Conservation (phyloP, 2,113 vertebrate species). For the Pagrus major region DNA sequence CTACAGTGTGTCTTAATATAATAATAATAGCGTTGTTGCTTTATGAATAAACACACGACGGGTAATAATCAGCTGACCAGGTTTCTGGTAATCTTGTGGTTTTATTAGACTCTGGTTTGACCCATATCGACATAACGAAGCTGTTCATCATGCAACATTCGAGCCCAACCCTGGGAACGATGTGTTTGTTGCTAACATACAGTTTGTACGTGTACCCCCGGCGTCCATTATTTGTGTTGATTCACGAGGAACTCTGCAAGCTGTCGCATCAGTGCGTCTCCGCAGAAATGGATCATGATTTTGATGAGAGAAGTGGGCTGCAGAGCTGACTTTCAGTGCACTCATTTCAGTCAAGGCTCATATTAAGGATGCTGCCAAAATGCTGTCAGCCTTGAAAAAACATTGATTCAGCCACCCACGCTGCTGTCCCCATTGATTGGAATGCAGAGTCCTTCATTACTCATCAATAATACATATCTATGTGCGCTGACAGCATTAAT, state of each 20-base stretch:
- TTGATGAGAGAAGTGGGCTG: constrained; percentile 17
- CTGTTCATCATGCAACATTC: background rate
- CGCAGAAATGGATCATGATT: constrained; percentile 1
- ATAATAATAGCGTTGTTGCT: background rate
- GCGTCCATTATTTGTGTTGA: background rate
- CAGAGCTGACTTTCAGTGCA: constrained; percentile 4
- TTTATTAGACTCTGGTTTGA: constrained; percentile 4
- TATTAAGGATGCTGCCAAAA: constrained; percentile 29
- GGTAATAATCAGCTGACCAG: background rate
- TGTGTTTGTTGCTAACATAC: background rate
- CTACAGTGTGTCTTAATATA: background rate
- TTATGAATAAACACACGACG: background rate
- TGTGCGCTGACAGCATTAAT: background rate
- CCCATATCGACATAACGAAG: background rate
- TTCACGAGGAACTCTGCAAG: background rate
- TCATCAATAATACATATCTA: background rate
- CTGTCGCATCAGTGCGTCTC: background rate
- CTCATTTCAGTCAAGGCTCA: constrained; percentile 11
- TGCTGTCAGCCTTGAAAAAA: constrained; percentile 24
- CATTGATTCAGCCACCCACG: constrained; percentile 31
- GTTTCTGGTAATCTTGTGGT: background rate
- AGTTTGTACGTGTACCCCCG: background rate
- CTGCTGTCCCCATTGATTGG: constrained; percentile 2
- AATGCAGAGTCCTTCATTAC: constrained; percentile 16
- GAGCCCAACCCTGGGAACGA: background rate